These are phyloP conservation scores for Nibea coibor DNA, from an alignment of 2,113 vertebrate genomes.

Conservation along the genomic window DNA sequence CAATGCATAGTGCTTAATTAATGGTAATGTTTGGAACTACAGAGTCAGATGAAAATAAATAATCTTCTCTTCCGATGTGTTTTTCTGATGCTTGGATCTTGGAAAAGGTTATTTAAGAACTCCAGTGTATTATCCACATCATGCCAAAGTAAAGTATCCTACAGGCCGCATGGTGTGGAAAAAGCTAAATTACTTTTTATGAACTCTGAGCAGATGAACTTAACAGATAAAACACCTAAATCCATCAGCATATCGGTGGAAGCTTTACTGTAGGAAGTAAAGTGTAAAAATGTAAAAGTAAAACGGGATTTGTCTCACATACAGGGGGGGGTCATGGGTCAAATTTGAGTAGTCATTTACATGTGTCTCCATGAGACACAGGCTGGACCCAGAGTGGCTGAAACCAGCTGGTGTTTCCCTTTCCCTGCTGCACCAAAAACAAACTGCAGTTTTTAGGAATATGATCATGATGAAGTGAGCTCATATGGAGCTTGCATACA, in stretches of 20 bases:
- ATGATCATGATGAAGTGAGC: constrained; percentile 7
- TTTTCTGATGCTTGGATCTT: not conserved
- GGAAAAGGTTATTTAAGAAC: not conserved
- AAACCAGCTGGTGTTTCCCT: constrained; percentile 11
- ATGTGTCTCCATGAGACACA: constrained; percentile 3
- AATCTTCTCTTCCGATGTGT: not conserved
- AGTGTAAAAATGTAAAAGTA: no score
- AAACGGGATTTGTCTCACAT: no score
- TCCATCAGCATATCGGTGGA: not conserved
- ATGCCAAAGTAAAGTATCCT: not conserved
- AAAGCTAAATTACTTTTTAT: not conserved
- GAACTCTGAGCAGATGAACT: not conserved
- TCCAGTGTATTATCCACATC: not conserved
- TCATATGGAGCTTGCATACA: not conserved
- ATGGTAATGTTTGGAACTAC: no score
- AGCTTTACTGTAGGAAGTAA: not conserved
- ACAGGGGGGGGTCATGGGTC: not conserved
- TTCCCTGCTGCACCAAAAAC: not conserved
- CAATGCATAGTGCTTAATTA: no score
- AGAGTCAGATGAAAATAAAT: no score
- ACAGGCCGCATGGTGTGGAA: not conserved
- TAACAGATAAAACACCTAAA: not conserved
- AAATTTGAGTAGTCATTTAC: not conserved
- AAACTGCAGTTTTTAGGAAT: not conserved
- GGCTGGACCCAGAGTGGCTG: not conserved